Conservation (phyloP, 2,113 vertebrate genomes). For the Silurus asotus region DNA sequence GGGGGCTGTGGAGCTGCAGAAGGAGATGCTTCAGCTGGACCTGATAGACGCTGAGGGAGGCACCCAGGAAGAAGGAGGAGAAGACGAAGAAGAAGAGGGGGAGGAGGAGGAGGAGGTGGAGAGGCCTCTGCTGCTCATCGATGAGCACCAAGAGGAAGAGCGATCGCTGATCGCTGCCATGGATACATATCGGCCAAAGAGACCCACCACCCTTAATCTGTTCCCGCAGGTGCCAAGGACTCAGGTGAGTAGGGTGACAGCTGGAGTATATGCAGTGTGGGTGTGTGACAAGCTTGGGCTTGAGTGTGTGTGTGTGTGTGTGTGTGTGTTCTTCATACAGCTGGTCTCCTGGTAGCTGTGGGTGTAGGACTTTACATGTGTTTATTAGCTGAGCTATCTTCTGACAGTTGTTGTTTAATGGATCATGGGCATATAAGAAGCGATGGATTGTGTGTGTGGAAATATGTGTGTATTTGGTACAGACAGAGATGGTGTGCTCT, state of each 20-base stretch:
- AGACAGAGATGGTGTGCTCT: not conserved
- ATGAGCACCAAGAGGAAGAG: conserved; percentile 61
- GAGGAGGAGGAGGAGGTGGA: conserved; percentile 51
- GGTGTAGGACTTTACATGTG: not conserved
- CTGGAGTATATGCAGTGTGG: not conserved
- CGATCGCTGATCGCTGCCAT: conserved; percentile 69
- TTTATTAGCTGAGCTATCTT: not conserved
- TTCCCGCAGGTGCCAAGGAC: conserved; percentile 92
- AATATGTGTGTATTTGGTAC: conserved; percentile 11
- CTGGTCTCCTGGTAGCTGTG: not conserved
- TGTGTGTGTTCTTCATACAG: not conserved
- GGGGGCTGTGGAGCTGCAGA: conserved; percentile 77
- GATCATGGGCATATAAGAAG: not conserved
- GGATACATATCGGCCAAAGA: conserved; percentile 90
- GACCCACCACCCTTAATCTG: conserved; percentile 92
- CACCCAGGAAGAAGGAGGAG: conserved; percentile 74
- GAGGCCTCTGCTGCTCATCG: conserved; percentile 57
- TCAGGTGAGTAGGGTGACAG: conserved; percentile 77
- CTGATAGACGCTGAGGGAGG: conserved; percentile 86
- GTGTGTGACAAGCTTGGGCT: conserved; percentile 16
- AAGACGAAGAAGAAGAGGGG: conserved; percentile 69
- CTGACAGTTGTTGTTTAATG: not conserved
- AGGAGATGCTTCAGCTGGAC: conserved; percentile 84
- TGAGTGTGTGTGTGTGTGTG: not conserved
- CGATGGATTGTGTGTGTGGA: not conserved